These are phyloP conservation scores for Triplophysa siluroides DNA, from an alignment of 2,113 vertebrate genomes.

Conservation along the genomic window DNA sequence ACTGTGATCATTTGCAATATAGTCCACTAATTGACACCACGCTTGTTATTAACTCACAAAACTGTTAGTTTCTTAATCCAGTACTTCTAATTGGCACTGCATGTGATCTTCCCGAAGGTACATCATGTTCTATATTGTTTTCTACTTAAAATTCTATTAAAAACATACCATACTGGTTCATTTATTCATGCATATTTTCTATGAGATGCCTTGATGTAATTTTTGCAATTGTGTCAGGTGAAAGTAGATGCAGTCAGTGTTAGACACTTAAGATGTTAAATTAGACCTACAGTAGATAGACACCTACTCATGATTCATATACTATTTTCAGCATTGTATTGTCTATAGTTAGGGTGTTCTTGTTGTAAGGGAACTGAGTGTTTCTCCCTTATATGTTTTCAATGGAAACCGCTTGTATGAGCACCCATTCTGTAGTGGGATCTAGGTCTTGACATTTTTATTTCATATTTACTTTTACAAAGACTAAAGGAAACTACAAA, in stretches of 20 bases:
- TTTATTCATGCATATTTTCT: not conserved
- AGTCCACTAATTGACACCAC: not conserved
- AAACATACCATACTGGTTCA: not conserved
- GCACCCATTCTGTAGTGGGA: not conserved
- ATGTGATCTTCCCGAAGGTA: not conserved
- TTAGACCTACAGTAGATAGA: conserved; percentile 3
- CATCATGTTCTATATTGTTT: not conserved
- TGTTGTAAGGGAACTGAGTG: not conserved
- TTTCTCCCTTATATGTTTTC: not conserved
- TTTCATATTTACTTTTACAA: no score
- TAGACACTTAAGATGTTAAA: not conserved
- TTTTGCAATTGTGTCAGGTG: not conserved
- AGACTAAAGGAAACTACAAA: no score
- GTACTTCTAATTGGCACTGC: not conserved
- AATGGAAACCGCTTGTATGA: not conserved
- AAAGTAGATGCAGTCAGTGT: conserved; percentile 21
- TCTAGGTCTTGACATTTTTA: no score
- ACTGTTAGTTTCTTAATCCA: not conserved
- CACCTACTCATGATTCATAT: conserved; percentile 39
- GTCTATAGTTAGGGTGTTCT: conserved; percentile 20
- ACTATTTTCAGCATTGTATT: conserved; percentile 19
- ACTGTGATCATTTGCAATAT: not conserved
- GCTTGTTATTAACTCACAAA: not conserved
- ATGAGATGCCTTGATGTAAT: conserved; percentile 6
- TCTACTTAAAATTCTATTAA: not conserved